These are phyloP conservation scores for Volucella inflata DNA, from an alignment of 2,888 invertebrate genomes.

Conservation along the genomic window DNA sequence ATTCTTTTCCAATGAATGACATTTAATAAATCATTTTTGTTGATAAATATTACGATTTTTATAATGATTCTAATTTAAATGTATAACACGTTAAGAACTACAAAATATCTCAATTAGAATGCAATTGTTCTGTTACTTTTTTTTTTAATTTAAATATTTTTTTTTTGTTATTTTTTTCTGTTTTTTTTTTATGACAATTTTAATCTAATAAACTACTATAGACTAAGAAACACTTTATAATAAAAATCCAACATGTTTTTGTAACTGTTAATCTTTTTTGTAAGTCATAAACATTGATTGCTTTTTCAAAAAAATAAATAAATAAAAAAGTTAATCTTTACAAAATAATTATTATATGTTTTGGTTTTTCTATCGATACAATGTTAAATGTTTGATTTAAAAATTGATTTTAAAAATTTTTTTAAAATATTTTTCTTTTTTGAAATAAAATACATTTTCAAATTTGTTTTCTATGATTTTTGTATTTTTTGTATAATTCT, in stretches of 20 bases:
- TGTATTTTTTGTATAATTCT: constrained; percentile 7
- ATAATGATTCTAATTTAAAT: constrained; percentile 70
- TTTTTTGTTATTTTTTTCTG: constrained; percentile 19
- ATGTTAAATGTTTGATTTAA: constrained; percentile 15
- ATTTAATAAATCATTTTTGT: constrained; percentile 71
- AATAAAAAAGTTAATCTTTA: constrained; percentile 4
- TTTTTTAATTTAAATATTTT: constrained; percentile 17
- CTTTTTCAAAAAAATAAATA: constrained; percentile 38
- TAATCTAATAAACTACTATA: constrained; percentile 69
- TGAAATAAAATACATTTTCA: constrained; percentile 31
- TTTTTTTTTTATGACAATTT: constrained; percentile 49
- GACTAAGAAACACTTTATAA: constrained; percentile 65
- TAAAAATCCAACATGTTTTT: constrained; percentile 49
- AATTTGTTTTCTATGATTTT: constrained; percentile 22
- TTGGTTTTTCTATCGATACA: constrained; percentile 19
- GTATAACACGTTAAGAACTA: constrained; percentile 74
- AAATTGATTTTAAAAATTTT: constrained; percentile 22
- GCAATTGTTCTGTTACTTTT: constrained; percentile 37
- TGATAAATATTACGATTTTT: constrained; percentile 67
- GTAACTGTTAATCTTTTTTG: neutral
- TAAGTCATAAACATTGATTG: constrained; percentile 59
- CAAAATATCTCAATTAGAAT: constrained; percentile 65
- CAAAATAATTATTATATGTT: constrained; percentile 34
- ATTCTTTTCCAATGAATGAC: constrained; percentile 69
- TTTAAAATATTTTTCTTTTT: constrained; percentile 18